These are phyloP conservation scores for Craterocephalus amniculus DNA, from an alignment of 2,797 vertebrate species.

Conservation along the genomic window DNA sequence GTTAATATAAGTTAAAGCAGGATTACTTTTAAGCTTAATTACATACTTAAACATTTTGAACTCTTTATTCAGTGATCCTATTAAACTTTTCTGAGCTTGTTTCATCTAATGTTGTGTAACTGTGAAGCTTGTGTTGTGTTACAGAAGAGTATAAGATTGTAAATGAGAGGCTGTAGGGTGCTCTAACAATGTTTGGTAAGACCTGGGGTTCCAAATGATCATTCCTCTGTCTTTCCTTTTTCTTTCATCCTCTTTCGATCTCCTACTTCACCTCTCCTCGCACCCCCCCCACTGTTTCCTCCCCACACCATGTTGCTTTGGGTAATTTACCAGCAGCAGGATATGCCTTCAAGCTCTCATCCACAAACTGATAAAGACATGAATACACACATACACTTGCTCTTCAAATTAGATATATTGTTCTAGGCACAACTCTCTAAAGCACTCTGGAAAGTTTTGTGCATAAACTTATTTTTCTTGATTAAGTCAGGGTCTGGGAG, in stretches of 20 bases:
- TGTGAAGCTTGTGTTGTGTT: conserved; percentile 17
- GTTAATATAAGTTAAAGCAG: too few relatives aligned
- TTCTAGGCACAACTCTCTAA: conserved; percentile 34
- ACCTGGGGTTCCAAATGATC: conserved; percentile 69
- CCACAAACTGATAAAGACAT: conserved; percentile 64
- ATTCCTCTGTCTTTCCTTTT: conserved; percentile 54
- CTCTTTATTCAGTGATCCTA: not conserved
- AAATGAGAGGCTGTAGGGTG: conserved; percentile 69
- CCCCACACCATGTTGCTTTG: conserved; percentile 65
- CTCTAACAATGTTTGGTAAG: conserved; percentile 75
- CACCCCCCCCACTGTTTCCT: conserved; percentile 50
- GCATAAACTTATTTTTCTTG: conserved; percentile 31
- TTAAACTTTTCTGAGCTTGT: not conserved
- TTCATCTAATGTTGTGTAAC: conserved; percentile 2
- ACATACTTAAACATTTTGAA: not conserved
- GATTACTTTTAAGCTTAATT: too few relatives aligned
- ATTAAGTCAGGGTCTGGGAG: conserved; percentile 36
- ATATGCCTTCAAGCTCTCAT: conserved; percentile 67
- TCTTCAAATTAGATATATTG: conserved; percentile 58
- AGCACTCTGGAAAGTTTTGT: conserved; percentile 58
- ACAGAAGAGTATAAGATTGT: conserved; percentile 30
- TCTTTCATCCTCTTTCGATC: conserved; percentile 23
- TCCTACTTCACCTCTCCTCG: conserved; percentile 43
- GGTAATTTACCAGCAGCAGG: conserved; percentile 77
- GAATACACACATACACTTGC: conserved; percentile 32